Percentiles rank a stretch among this genome's conserved stretches.
Conservation (phyloP, 2,888 invertebrate species). For the Aproaerema taeniolella region DNA sequence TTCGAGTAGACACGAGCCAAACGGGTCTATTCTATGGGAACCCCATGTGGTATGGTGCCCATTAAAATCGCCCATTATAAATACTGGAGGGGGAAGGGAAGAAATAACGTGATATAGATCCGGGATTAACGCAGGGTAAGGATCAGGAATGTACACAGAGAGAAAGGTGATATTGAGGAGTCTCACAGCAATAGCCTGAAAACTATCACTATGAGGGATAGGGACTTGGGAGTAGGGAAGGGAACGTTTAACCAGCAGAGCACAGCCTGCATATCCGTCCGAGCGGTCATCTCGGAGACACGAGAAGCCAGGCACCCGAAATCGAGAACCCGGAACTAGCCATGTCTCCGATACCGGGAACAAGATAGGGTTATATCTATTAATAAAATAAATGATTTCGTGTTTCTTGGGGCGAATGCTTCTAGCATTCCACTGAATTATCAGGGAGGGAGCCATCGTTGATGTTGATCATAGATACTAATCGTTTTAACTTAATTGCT, state of each 20-base stretch:
- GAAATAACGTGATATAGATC: slow-evolving; percentile 10
- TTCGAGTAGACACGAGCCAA: background rate
- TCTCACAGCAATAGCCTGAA: slow-evolving; percentile 16
- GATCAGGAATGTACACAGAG: slow-evolving; percentile 16
- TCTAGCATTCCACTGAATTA: slow-evolving; percentile 19
- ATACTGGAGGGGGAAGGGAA: slow-evolving; percentile 9
- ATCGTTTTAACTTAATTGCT: background rate
- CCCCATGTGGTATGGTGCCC: slow-evolving; percentile 4
- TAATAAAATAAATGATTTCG: slow-evolving; percentile 10
- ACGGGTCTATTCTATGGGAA: background rate
- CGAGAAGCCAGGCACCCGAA: slow-evolving; percentile 17
- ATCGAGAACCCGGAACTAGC: slow-evolving; percentile 10
- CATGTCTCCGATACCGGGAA: slow-evolving; percentile 21
- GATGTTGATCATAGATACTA: background rate
- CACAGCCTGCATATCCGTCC: slow-evolving; percentile 21
- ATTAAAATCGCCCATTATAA: slow-evolving; percentile 17
- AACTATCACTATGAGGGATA: background rate
- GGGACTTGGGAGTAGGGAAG: slow-evolving; percentile 9
- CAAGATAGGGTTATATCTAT: slow-evolving; percentile 9
- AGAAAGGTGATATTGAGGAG: slow-evolving; percentile 12
- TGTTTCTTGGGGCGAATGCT: slow-evolving; percentile 17
- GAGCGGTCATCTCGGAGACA: slow-evolving; percentile 23
- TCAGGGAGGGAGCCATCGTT: background rate
- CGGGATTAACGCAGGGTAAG: slow-evolving; percentile 6
- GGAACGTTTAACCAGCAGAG: slow-evolving; percentile 6